These are phyloP conservation scores for Pseudobourletiella spinata DNA, from an alignment of 1,140 invertebrate genomes.

Conservation along the genomic window DNA sequence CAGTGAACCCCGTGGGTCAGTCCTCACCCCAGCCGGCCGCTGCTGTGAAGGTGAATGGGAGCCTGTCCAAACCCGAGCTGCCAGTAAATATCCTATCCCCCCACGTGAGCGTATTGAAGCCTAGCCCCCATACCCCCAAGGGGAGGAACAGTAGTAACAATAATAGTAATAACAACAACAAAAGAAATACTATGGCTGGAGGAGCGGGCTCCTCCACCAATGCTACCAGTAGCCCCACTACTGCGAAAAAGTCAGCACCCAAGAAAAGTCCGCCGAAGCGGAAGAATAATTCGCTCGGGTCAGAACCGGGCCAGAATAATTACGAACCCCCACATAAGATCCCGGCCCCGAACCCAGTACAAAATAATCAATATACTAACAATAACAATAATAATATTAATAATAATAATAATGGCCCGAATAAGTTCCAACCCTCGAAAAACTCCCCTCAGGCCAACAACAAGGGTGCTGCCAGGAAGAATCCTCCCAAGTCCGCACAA, in stretches of 20 bases:
- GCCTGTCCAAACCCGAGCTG: slow-evolving; percentile 4
- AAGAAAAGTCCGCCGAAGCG: not conserved
- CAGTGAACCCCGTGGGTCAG: not conserved
- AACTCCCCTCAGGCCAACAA: not conserved
- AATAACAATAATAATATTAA: not conserved
- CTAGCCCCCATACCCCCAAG: not conserved
- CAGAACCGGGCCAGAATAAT: not conserved
- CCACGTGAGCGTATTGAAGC: slow-evolving; percentile 2
- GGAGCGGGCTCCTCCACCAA: not conserved
- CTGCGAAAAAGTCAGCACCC: slow-evolving; percentile 12
- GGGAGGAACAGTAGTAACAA: not conserved
- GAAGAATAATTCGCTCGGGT: not conserved
- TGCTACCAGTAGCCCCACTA: not conserved
- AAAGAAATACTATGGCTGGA: not conserved
- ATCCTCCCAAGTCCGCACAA: not conserved
- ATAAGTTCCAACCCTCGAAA: too few relatives aligned
- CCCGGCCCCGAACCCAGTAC: not conserved
- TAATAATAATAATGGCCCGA: not conserved
- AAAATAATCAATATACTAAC: not conserved
- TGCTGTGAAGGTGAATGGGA: slow-evolving; percentile 17
- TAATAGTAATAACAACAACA: not conserved
- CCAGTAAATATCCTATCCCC: slow-evolving; percentile 15
- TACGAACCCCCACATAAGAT: not conserved
- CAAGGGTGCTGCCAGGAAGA: too few relatives aligned
- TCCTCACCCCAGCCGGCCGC: not conserved